Base-by-base conservation (phyloP, 2,888 invertebrate genomes). In the Lasioglossum malachurum region DNA sequence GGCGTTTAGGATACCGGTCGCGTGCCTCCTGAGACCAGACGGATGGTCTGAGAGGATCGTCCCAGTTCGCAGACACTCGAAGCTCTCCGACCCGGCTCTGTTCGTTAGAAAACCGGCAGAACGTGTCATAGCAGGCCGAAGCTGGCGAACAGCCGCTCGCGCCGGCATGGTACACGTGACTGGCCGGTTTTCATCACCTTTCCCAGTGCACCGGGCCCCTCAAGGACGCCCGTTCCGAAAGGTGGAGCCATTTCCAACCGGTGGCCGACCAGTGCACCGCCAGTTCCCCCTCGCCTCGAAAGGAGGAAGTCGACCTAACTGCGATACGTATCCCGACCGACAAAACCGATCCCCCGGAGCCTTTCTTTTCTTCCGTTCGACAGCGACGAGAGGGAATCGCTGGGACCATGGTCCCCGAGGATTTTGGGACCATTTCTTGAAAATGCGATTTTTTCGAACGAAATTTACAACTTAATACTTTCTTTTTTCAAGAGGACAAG, bases 151-250 rank as follows among this genome's bases (percentile, higher is more conserved):
- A 84, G 86, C 88, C 86, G 87, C 46, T 84, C 89, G 87, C 84
- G 79, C 83, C 89, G 92, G 84, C 88, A 87, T 83, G 80, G 84
- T 89, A 90, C 93, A 93, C 92, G 93, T 93, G 93, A 93, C 93
- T 89, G 90, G 87, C 86, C 88, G 87, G 90, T 92, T 93, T 93
- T 92, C 91, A 91, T 90, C 91, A 90, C 92, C 91, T 93, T 92
- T 93, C 93, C 81, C 88, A 88, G 89, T 88, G 90, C 90, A 87
- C 84, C 88, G 86, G 87, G 79, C 86, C 81, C 83, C 78, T 90
- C 93, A 93, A 93, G 93, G 93, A 92, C 93, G 92, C 83, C 79
- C 75, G 85, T 89, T 88, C 86, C 82, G 87, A 89, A 91, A 92
- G 91, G 92, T 89, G 90, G 86, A 89, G 89, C 80, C 88, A 88